phyloP scores from a whole-genome alignment of 2,113 vertebrate species.

The Myanophis thanlyinensis region DNA sequence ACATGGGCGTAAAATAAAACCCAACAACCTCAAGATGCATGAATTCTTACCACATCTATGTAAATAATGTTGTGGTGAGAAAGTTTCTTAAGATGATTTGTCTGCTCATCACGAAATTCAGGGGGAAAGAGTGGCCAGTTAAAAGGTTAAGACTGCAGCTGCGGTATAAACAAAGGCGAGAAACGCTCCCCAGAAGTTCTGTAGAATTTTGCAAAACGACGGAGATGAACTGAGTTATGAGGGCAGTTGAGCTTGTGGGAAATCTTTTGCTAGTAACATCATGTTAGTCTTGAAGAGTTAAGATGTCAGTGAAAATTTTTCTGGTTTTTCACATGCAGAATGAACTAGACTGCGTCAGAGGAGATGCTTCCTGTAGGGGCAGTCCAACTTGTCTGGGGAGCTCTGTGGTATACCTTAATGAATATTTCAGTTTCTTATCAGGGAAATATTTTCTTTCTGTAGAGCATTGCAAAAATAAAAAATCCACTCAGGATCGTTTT shows the following conservation, averaged over 20 bases:
- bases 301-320: neutral
- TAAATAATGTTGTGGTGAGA: neutral
- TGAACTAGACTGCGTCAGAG: neutral
- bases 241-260: neutral
- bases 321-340: neutral
- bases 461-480: neutral
- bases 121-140: neutral
- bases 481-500: neutral
- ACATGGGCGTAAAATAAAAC: neutral
- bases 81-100: neutral
- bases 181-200: neutral
- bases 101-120: neutral
- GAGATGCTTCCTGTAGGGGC: neutral
- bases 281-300: neutral
- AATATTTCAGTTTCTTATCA: neutral
- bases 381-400: neutral
- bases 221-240: neutral
- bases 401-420: neutral
- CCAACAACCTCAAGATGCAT: neutral
- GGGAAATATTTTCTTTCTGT: neutral
- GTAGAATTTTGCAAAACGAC: neutral
- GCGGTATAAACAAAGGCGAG: neutral
- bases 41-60: neutral
- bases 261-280: neutral
- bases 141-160: neutral